Conservation (phyloP, 1,140 invertebrate genomes). For the Cydia fagiglandana region DNA sequence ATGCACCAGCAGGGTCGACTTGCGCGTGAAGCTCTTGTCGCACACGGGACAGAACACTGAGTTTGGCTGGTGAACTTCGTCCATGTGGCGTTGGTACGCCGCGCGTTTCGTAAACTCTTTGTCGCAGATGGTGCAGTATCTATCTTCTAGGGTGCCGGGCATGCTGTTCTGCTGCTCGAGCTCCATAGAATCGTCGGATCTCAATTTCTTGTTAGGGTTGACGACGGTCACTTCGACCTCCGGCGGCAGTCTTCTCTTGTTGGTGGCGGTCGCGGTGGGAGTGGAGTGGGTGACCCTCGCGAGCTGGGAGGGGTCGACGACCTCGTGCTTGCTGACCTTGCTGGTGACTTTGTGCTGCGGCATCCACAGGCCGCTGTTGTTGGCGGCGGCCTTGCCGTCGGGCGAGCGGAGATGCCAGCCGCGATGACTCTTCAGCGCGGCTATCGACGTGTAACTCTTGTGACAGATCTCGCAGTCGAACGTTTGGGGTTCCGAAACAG, state of each 20-base stretch:
- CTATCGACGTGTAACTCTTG: conserved; percentile 80
- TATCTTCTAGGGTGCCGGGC: conserved; percentile 61
- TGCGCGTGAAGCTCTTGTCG: conserved; percentile 79
- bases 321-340: conserved; percentile 77
- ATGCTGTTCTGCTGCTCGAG: conserved; percentile 53
- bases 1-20: conserved; percentile 77
- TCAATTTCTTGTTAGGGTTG: conserved; percentile 74
- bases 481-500: conserved; percentile 59
- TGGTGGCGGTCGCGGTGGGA: conserved; percentile 40
- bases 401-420: conserved; percentile 81
- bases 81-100: conserved; percentile 80
- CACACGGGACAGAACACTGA: conserved; percentile 78
- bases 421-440: conserved; percentile 80
- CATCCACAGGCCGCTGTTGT: conserved; percentile 77
- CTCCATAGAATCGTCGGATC: conserved; percentile 70
- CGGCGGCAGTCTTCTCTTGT: conserved; percentile 72
- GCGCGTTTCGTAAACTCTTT: conserved; percentile 80
- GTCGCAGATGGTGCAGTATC: conserved; percentile 81
- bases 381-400: conserved; percentile 77
- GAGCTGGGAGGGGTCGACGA: conserved; percentile 56
- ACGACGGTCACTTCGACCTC: conserved; percentile 77
- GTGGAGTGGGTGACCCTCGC: conserved; percentile 51
- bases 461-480: conserved; percentile 81
- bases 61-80: conserved; percentile 72
- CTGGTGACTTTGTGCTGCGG: conserved; percentile 77